A percentile compares a stretch with the other conserved stretches of the same genome.
phyloP scores from a whole-genome alignment of 2,888 invertebrate genomes.

The Clistopyga incitator region DNA sequence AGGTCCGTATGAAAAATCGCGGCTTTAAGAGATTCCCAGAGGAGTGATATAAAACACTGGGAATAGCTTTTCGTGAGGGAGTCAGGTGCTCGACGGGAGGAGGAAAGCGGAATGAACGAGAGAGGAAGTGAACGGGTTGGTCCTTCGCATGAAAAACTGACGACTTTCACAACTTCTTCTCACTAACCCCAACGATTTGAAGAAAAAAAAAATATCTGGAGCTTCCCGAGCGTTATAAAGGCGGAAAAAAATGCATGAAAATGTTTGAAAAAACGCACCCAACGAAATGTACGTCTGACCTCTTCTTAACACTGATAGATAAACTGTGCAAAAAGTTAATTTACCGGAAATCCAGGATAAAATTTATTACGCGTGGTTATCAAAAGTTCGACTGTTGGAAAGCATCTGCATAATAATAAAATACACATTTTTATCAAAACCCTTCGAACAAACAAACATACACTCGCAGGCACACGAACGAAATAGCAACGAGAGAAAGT shows the following conservation, averaged over 20 bases:
- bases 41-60: conserved; percentile 73
- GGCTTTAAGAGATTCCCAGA: conserved; percentile 72
- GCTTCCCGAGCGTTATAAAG: neutral
- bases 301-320: conserved; percentile 3
- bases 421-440: no score
- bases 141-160: conserved; percentile 56
- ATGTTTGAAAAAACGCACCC: conserved; percentile 23
- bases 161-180: conserved; percentile 64
- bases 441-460: no score
- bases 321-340: no score
- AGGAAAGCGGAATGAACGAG: conserved; percentile 50
- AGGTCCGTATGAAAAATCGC: conserved; percentile 71
- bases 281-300: conserved; percentile 36
- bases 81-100: conserved; percentile 14
- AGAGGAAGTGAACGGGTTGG: conserved; percentile 11
- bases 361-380: no score
- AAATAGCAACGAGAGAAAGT: no score
- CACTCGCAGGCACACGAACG: no score
- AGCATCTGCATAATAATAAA: no score
- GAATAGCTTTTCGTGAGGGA: conserved; percentile 70
- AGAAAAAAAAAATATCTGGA: neutral
- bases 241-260: conserved; percentile 31
- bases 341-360: no score
- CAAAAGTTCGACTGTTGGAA: no score
- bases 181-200: conserved; percentile 37